Conservation (phyloP, 2,113 vertebrate genomes). For the Hippocampus guttulatus region DNA sequence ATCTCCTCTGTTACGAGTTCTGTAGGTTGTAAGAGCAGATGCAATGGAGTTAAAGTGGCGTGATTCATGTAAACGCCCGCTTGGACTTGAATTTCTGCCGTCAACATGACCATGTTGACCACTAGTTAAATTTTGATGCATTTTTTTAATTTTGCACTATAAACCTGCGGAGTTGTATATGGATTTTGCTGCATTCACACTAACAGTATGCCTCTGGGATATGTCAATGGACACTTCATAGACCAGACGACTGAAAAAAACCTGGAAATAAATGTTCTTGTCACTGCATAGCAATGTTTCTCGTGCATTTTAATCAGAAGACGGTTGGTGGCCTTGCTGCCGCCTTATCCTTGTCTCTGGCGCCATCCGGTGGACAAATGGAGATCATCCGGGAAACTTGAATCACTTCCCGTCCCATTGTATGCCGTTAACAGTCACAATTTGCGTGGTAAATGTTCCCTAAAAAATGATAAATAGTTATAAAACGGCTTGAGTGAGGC, state of each 20-base stretch:
- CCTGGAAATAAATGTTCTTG: background rate
- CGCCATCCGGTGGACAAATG: background rate
- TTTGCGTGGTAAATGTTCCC: background rate
- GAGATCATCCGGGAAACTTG: background rate
- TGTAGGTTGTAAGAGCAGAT: background rate
- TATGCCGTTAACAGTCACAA: background rate
- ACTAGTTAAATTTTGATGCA: background rate
- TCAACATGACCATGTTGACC: background rate
- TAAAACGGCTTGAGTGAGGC: background rate
- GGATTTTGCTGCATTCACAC: background rate
- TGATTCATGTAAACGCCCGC: background rate
- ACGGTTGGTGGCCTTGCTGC: too few species aligned
- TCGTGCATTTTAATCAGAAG: background rate
- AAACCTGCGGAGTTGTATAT: background rate
- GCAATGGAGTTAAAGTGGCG: background rate
- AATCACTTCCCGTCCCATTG: too few species aligned
- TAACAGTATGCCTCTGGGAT: background rate
- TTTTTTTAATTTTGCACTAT: background rate
- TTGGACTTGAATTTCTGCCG: background rate
- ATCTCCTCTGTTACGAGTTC: background rate
- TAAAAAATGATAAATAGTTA: background rate
- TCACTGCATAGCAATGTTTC: background rate
- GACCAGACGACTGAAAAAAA: constrained; percentile 5
- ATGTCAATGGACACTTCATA: background rate
- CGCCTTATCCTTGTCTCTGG: too few species aligned